Conservation (phyloP, 2,797 vertebrate genomes). For the Eleutherodactylus coqui region DNA sequence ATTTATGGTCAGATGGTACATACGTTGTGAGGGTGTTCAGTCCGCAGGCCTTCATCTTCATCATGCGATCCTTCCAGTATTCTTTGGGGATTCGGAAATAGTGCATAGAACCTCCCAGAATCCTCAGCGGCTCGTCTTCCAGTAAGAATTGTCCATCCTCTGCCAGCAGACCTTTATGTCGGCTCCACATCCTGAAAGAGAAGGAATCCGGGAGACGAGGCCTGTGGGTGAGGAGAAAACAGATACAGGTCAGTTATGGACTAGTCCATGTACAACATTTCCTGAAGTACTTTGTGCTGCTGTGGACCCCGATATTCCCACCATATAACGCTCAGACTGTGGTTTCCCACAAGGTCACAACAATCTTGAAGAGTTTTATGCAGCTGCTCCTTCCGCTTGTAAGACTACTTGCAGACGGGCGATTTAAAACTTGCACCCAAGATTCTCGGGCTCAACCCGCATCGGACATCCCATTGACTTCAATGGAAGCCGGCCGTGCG, state of each 20-base stretch:
- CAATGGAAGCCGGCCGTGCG: no score
- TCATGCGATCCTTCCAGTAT: conserved; percentile 90
- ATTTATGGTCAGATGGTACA: conserved; percentile 53
- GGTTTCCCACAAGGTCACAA: no score
- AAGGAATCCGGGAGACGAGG: background rate
- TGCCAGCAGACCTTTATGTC: conserved; percentile 79
- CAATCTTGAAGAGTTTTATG: no score
- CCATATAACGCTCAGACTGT: no score
- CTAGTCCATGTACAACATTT: background rate
- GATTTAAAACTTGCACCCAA: no score
- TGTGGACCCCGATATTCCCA: background rate
- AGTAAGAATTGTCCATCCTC: conserved; percentile 82
- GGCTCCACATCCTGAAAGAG: conserved; percentile 67
- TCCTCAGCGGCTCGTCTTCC: conserved; percentile 81
- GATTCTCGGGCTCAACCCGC: no score
- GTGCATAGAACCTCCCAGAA: conserved; percentile 89
- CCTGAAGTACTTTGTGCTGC: conserved; percentile 11
- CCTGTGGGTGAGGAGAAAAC: background rate
- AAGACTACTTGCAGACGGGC: no score
- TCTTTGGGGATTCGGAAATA: conserved; percentile 90
- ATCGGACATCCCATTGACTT: no score
- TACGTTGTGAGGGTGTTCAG: conserved; percentile 94
- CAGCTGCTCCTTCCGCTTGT: no score
- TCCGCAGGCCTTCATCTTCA: conserved; percentile 92
- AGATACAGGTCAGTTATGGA: background rate